Conservation (phyloP, 2,888 invertebrate genomes). For the Yponomeuta sedellus region DNA sequence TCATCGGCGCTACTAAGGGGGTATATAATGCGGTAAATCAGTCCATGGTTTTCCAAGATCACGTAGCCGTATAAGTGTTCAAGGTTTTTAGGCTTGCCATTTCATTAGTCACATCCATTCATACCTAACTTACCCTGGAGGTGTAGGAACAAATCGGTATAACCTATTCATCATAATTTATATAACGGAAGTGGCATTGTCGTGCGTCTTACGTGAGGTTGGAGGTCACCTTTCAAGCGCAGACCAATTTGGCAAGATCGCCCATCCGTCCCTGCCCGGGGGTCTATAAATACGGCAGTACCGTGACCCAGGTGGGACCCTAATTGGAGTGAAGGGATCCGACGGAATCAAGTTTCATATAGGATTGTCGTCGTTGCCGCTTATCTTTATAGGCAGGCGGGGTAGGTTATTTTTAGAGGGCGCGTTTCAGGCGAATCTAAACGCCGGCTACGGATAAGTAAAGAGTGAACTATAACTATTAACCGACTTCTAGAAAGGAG, state of each 20-base stretch:
- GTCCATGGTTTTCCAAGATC: no score
- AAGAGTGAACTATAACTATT: not conserved
- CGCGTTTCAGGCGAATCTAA: not conserved
- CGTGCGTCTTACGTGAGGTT: no score
- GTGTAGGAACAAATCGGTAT: no score
- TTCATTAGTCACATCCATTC: no score
- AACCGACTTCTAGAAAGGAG: no score
- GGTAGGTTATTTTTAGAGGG: not conserved
- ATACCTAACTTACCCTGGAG: no score
- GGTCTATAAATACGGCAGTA: not conserved
- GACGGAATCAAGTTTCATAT: not conserved
- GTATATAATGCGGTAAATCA: no score
- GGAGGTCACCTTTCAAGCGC: not conserved
- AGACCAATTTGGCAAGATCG: not conserved
- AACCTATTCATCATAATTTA: no score
- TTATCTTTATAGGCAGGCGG: constrained; percentile 5
- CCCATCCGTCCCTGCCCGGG: not conserved
- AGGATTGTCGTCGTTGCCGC: constrained; percentile 1
- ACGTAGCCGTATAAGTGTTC: no score
- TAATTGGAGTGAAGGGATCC: constrained; percentile 8
- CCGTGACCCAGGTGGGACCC: constrained; percentile 2
- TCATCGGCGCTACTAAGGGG: no score
- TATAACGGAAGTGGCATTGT: no score
- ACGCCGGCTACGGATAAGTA: not conserved
- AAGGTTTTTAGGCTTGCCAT: no score